A percentile compares a stretch with the other conserved stretches of the same genome.
Evolutionary conservation across 2,113 vertebrate genomes (phyloP).

Genomic region (Ammodytes dubius): DNA sequence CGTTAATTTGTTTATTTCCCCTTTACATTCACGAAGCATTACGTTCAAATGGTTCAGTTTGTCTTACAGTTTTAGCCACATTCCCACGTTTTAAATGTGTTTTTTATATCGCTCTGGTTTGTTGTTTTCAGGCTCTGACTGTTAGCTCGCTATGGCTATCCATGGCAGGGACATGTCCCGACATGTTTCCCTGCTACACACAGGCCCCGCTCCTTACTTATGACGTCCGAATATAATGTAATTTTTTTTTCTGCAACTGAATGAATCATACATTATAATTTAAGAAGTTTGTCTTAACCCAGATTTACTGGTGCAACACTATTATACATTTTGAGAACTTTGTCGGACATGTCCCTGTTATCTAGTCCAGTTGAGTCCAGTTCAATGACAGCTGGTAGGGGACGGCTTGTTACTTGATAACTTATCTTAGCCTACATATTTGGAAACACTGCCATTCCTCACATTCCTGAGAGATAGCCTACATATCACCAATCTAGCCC

Average conservation of each 20-base stretch:
- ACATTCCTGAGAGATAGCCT: background rate
- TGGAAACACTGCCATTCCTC: constrained; percentile 30
- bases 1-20: background rate
- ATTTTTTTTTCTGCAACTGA: background rate
- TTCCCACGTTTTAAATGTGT: background rate
- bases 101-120: background rate
- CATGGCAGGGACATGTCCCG: constrained; percentile 71
- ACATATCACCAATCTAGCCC: background rate
- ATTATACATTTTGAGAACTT: background rate
- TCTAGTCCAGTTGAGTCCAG: constrained; percentile 52
- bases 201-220: constrained; percentile 21
- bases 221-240: background rate
- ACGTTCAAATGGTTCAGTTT: fast-evolving
- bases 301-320: too few species aligned
- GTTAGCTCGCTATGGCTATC: constrained; percentile 29
- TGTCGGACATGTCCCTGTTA: constrained; percentile 11
- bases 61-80: fast-evolving
- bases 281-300: background rate
- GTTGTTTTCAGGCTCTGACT: background rate
- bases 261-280: too few species aligned
- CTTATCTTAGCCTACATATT: constrained; percentile 11
- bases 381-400: constrained; percentile 55
- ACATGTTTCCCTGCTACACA: constrained; percentile 51
- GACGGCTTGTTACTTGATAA: constrained; percentile 34
- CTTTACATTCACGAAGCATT: fast-evolving